Evolutionary conservation across 2,888 invertebrate genomes (phyloP).

Genomic region (Leptothorax acervorum): DNA sequence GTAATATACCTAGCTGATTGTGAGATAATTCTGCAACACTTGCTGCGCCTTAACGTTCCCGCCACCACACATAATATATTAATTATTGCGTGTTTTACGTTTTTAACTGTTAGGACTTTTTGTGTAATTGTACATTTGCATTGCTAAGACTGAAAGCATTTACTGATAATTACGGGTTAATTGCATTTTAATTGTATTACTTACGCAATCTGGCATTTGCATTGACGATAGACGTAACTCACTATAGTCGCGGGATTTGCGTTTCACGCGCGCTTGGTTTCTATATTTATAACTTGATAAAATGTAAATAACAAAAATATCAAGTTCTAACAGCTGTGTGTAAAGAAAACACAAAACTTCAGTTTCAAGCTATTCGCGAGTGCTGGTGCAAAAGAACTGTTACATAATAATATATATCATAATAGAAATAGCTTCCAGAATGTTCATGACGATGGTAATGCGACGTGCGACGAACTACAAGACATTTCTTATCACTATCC

Average conservation of each 20-base stretch:
- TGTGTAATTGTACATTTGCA: background rate
- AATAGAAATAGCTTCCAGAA: background rate
- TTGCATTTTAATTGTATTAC: background rate
- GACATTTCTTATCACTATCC: too few relatives aligned
- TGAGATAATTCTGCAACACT: background rate
- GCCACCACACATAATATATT: background rate
- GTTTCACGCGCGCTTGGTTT: background rate
- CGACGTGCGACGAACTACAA: too few relatives aligned
- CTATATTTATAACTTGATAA: background rate
- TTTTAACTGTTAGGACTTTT: background rate
- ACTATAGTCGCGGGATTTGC: background rate
- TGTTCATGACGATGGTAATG: background rate
- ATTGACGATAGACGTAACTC: background rate
- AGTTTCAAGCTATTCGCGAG: background rate
- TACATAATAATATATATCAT: background rate
- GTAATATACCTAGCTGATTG: background rate
- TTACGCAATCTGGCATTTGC: conserved; percentile 5
- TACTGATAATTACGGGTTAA: background rate
- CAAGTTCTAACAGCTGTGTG: background rate
- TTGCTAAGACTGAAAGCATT: background rate
- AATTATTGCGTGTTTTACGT: background rate
- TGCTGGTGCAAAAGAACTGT: background rate
- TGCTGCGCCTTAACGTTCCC: background rate
- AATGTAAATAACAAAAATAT: background rate
- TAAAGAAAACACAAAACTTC: background rate